Evolutionary conservation across 2,797 vertebrate species (phyloP), one percentile per base, ranked within the genome.

Genomic region (Pyrocephalus nanus): DNA sequence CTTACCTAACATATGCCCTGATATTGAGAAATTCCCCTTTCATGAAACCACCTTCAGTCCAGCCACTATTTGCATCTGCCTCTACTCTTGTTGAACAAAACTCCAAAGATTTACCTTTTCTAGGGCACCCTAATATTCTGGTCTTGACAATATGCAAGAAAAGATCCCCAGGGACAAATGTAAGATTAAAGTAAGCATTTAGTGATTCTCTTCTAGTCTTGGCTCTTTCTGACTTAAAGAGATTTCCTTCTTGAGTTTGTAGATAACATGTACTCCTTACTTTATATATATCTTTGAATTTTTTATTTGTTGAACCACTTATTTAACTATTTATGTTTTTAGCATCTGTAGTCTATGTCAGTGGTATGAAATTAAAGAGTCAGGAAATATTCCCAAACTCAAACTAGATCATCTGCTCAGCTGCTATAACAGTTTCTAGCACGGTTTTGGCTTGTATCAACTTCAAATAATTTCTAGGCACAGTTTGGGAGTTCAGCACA

Each of bases 401-500:
- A 14, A 96, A 40, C 27, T 53, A 74, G 30, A 74, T 88, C 15
- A 64, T 94, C 64, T 80, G 13, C 47, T 87, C 80, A 74, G 2
- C 30, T 77, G 45, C 71, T 90, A 21, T 11, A 88, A 88, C 57
- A 30, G 47, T 83, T 70, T 20, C 34, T 83, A 83, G 38, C 61
- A 86, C 19, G 69, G 61, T 86, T 88, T 88, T 96, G 75, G 65
- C 58, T 92, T 87, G 48, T 88, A 83, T 15, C 29, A 74, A n/a
- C 50, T 71, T 91, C 72, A 90, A 38, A 88, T 77, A 90, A 83
- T 88, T 95, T 27, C 75, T 62, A 83, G 72, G 27, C 53, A 74
- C 36, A 88, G 51, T 71, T 15, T 95, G 34, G 15, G 50, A 92
- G 25, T 38, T 65, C 90, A 53, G 32, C 65, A 86, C 26, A 69